Base-by-base conservation (phyloP, 2,888 invertebrate species). In the Cistogaster globosa region DNA sequence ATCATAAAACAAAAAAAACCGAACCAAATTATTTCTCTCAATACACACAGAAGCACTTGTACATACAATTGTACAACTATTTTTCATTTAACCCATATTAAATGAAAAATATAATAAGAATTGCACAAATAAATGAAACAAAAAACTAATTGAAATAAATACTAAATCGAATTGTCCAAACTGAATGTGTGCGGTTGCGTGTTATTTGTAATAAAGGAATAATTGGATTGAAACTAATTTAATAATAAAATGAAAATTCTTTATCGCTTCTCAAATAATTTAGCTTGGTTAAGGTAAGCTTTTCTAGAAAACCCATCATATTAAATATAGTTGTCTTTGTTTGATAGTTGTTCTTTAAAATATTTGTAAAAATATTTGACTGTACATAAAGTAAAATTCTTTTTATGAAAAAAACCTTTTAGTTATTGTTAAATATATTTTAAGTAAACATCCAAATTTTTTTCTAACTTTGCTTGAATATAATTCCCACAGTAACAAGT, bases 91-190 rank as follows among this genome's bases (percentile, higher is more conserved):
- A 69, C 26, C 48, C 72, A 51, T 53, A 51, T 67, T 80, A 67
- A 67, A 72, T 72, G 65, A 48, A 38, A 63, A 16, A 72, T 72
- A 51, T 72, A 67, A 80, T 51, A 26, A 63, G 65, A 80, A 65
- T 58, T 58, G 58, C 36, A 76, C 11, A 58, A 58, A 67, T 42
- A 63, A 55, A 36, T 36, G 32, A 45, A 32, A 45, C 58, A 62
- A 42, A 53, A 16, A 22, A 42, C 11, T 12, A 11, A 62, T 18
- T 9, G 20, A 57, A 38, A 42, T 60, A 77, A 78, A 78, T 53
- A 42, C 26, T 9, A 53, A 69, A 78, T 69, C 60, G 69, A 78
- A 69, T 69, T 69, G 58, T 48, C 0, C n/a, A 22, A 67, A 55
- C 45, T 32, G 22, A 36, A 38, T 36, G 18, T 9, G 8, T 32